Evolutionary conservation across 2,797 vertebrate genomes (phyloP), one percentile per base, ranked within the genome.

Genomic region (Apogon talboti): DNA sequence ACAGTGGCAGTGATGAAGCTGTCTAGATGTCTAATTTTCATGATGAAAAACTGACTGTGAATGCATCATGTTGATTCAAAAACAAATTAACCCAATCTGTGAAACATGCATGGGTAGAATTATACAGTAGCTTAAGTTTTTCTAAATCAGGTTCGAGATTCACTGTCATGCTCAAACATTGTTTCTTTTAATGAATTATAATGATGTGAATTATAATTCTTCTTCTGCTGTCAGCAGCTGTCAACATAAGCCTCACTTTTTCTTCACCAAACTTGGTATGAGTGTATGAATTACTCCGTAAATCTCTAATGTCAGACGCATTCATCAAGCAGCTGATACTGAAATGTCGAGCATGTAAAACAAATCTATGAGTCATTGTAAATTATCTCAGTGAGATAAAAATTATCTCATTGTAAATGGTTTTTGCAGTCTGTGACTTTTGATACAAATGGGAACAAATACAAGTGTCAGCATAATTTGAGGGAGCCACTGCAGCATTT

Each of bases 1-100:
- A 86, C 74, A 46, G 57, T 77, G 70, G 79, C 88, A 76, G 81
- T 67, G 56, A 74, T 70, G 67, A 82, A 78, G 65, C 72, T 24
- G 24, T 65, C 48, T 45, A 38, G 65, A 72, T 24, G 30, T 65
- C 48, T 45, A 38, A 63, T 76, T 87, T 86, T 80, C 82, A 79
- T 74, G 68, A 82, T 74, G 66, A 79, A 92, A 83, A 82, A 67
- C 54, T 55, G 62, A 71, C 78, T 75, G 53, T 73, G 74, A 74
- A 80, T 65, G 56, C 63, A 76, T 67, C 54, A 33, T 60, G 60
- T 73, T 71, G 62, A 87, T 75, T 83, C 33, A 35, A 71, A 83
- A 86, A 66, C 65, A 40, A 42, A 59, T 69, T 7, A 6, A 1
- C 5, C 28, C 30, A 40, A 51, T 67, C 72, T 67, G 62, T 73